These are phyloP conservation scores for Phengaris arion DNA, from an alignment of 2,888 invertebrate species.

Conservation along the genomic window DNA sequence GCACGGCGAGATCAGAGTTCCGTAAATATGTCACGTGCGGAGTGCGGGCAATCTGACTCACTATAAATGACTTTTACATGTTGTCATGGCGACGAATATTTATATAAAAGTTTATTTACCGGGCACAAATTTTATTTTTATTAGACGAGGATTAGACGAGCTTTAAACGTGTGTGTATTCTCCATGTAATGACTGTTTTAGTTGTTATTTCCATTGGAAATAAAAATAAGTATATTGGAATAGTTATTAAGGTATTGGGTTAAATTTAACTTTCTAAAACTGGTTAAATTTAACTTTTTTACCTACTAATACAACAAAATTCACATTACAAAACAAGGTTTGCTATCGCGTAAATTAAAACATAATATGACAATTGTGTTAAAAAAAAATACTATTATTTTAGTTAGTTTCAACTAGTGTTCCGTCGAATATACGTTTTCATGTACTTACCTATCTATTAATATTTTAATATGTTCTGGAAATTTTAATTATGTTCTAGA, in stretches of 20 bases:
- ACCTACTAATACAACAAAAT: too few species aligned
- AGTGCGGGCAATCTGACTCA: neutral
- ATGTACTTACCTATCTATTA: neutral
- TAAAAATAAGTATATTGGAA: neutral
- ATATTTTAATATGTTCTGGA: neutral
- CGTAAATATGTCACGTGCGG: conserved; percentile 1
- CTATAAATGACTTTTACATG: neutral
- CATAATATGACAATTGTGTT: neutral
- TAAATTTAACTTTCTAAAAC: too few species aligned
- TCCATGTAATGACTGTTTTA: neutral
- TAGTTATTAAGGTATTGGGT: too few species aligned
- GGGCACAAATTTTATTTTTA: too few species aligned
- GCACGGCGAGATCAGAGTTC: neutral
- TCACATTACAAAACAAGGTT: neutral
- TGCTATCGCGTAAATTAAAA: neutral
- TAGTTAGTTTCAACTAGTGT: neutral
- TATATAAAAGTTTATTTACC: conserved; percentile 17
- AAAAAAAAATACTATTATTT: neutral
- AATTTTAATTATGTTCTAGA: conserved; percentile 1
- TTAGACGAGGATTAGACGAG: neutral
- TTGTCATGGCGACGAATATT: conserved; percentile 11
- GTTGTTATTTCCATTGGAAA: neutral
- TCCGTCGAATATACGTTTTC: neutral
- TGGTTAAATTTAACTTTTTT: too few species aligned
- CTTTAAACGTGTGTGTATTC: neutral